phyloP scores from a whole-genome alignment of 2,797 vertebrate genomes.

The Tokudaia tokunoshimensis region DNA sequence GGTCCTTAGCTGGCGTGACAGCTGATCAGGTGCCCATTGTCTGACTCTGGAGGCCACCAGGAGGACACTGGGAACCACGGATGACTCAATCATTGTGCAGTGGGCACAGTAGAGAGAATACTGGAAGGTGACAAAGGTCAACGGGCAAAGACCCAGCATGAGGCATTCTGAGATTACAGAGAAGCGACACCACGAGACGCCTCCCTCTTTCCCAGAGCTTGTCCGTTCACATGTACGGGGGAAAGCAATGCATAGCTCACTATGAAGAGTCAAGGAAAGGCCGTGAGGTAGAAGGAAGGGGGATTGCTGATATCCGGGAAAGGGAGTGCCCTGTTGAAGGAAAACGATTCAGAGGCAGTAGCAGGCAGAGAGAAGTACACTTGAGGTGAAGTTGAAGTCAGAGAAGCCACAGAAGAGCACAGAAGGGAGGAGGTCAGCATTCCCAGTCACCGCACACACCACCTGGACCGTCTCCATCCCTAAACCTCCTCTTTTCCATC shows the following conservation, averaged over 20 bases:
- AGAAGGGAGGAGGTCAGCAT: not conserved
- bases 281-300: not conserved
- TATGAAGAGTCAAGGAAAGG: not conserved
- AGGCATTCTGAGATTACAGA: not conserved
- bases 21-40: not conserved
- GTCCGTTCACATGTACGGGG: not conserved
- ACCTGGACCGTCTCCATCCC: not conserved
- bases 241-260: not conserved
- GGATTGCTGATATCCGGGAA: not conserved
- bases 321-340: not conserved
- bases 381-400: not conserved
- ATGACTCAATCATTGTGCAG: not conserved
- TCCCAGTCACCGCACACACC: fast-evolving
- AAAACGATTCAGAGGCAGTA: not conserved
- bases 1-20: not conserved
- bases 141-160: not conserved
- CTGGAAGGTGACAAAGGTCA: not conserved
- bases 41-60: not conserved
- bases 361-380: not conserved
- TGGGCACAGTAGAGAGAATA: not conserved
- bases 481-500: not conserved
- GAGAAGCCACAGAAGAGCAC: not conserved
- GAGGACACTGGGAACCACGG: not conserved
- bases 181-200: not conserved
- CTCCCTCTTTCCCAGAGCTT: not conserved